Evolutionary conservation across 2,888 invertebrate species (phyloP).

Genomic region (Parascotia fuliginaria): DNA sequence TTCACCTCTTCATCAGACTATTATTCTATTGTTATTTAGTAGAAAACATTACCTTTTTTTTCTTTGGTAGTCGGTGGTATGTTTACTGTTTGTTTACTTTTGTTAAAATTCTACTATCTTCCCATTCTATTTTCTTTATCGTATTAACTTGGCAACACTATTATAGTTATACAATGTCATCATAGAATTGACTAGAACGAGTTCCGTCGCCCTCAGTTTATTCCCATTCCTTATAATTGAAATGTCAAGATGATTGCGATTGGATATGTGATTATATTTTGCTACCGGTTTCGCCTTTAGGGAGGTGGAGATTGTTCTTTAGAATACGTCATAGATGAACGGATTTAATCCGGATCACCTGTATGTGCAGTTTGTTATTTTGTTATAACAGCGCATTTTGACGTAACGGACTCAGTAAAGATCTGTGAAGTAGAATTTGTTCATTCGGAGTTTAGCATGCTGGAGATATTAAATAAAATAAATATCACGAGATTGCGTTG

Average conservation of each 20-base stretch:
- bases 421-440: too few species aligned
- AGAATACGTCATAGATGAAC: conserved; percentile 15
- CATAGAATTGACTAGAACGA: too few species aligned
- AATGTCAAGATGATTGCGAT: conserved; percentile 53
- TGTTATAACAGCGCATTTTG: not conserved
- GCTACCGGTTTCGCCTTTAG: conserved; percentile 48
- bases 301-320: conserved; percentile 34
- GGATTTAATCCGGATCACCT: conserved; percentile 22
- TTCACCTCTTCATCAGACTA: too few species aligned
- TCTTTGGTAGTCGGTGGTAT: too few species aligned
- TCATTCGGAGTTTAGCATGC: too few species aligned
- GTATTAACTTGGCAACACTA: not conserved
- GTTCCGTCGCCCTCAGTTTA: conserved; percentile 31
- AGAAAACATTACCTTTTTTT: too few species aligned
- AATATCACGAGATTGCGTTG: too few species aligned
- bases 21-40: too few species aligned
- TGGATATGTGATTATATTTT: conserved; percentile 53
- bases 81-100: too few species aligned
- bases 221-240: conserved; percentile 50
- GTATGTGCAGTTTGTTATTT: not conserved
- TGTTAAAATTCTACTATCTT: too few species aligned
- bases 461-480: too few species aligned
- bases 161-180: conserved; percentile 32
- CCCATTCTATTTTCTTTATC: not conserved
- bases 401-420: too few species aligned